Conservation (phyloP, 2,797 vertebrate species). For the Toxotes lorentzi region DNA sequence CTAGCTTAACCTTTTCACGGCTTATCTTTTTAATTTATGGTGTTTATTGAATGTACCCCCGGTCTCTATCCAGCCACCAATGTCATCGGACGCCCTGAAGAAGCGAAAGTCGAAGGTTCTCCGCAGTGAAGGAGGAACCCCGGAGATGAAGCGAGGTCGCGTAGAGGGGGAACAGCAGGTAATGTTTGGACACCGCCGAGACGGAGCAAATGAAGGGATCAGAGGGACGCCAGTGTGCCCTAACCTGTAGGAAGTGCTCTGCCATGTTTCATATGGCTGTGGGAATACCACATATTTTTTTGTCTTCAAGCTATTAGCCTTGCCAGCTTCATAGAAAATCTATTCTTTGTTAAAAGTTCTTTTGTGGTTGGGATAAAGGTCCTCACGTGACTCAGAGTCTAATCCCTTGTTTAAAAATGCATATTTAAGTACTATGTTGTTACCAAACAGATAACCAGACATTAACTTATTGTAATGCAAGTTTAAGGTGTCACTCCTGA, state of each 20-base stretch:
- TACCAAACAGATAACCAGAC: neutral
- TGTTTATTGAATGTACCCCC: fast-evolving
- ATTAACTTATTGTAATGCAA: neutral
- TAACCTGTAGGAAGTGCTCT: neutral
- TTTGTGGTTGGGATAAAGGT: neutral
- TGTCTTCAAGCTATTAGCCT: neutral
- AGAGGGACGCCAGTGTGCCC: neutral
- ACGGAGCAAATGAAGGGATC: neutral
- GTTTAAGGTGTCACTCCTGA: neutral
- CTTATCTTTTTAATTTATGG: fast-evolving
- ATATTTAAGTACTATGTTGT: neutral
- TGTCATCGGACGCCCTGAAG: conserved; percentile 91
- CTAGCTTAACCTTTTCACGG: fast-evolving
- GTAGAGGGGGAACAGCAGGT: conserved; percentile 89
- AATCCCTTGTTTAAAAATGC: neutral
- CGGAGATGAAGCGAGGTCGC: conserved; percentile 90
- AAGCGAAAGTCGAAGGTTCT: conserved; percentile 96
- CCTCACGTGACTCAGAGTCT: neutral
- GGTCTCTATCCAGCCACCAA: conserved; percentile 27
- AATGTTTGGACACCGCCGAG: neutral
- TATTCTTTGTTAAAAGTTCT: neutral
- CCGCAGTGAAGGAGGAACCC: conserved; percentile 89
- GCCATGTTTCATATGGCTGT: neutral
- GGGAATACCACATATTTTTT: neutral
- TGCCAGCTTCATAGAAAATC: neutral